A percentile compares a stretch with the other conserved stretches of the same genome.
phyloP scores from a whole-genome alignment of 2,888 invertebrate species.

The Cosmia pyralina region DNA sequence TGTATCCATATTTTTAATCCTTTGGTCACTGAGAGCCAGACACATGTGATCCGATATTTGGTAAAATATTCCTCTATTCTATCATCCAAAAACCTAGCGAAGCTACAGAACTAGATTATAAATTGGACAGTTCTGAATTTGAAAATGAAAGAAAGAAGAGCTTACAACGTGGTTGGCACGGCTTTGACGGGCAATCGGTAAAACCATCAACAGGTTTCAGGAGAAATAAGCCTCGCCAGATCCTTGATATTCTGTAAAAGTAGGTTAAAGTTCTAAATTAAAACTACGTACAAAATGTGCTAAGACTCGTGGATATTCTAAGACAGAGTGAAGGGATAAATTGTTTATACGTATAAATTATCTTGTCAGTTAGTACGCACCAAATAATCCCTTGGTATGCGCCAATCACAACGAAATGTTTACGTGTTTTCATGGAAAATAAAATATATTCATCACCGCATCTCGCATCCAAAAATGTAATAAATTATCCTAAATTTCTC shows the following conservation, averaged over 20 bases:
- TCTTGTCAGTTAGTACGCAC: slow-evolving; percentile 45
- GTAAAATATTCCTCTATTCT: neutral
- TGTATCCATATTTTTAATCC: neutral
- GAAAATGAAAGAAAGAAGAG: slow-evolving; percentile 18
- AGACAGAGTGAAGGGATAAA: slow-evolving; percentile 57
- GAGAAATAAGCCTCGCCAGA: slow-evolving; percentile 43
- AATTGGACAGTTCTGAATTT: slow-evolving; percentile 30
- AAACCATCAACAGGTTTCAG: slow-evolving; percentile 33
- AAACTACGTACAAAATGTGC: slow-evolving; percentile 53
- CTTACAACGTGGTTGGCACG: slow-evolving; percentile 17
- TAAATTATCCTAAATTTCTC: slow-evolving; percentile 69
- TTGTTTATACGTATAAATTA: slow-evolving; percentile 59
- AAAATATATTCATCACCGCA: slow-evolving; percentile 56
- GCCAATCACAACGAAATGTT: slow-evolving; percentile 47
- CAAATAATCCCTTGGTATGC: slow-evolving; percentile 47
- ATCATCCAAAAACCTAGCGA: neutral
- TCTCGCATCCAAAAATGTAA: slow-evolving; percentile 54
- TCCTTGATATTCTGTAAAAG: slow-evolving; percentile 48
- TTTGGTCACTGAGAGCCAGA: neutral
- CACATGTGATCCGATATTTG: neutral
- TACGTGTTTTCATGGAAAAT: slow-evolving; percentile 55
- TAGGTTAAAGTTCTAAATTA: slow-evolving; percentile 59
- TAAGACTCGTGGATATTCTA: slow-evolving; percentile 55
- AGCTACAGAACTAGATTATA: slow-evolving; percentile 15
- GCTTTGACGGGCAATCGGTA: slow-evolving; percentile 23